Conservation (phyloP, 1,140 invertebrate genomes). For the Meteorus sp. region DNA sequence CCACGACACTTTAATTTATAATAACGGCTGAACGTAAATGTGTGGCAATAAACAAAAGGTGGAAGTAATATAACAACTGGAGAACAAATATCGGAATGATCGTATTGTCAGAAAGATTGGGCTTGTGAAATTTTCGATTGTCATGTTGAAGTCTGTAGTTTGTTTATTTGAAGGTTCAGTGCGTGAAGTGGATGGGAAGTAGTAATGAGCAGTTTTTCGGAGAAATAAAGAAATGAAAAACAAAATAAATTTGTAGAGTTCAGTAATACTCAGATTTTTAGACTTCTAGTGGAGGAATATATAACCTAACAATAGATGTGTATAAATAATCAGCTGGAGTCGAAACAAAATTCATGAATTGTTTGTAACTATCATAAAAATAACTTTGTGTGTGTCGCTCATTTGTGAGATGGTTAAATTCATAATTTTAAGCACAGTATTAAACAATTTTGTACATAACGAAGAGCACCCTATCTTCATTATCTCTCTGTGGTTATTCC, state of each 20-base stretch:
- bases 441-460: constrained; percentile 48
- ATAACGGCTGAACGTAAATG: not conserved
- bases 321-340: not conserved
- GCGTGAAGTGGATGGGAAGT: too few species aligned
- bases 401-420: constrained; percentile 17
- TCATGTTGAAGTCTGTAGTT: too few species aligned
- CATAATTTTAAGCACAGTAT: constrained; percentile 48
- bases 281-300: too few species aligned
- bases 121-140: too few species aligned
- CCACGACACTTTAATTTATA: constrained; percentile 36
- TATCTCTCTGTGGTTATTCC: constrained; percentile 20
- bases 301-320: constrained; percentile 4
- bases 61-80: too few species aligned
- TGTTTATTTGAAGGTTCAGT: too few species aligned
- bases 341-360: not conserved
- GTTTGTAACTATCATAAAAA: not conserved
- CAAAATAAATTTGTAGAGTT: too few species aligned
- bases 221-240: too few species aligned
- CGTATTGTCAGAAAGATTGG: too few species aligned
- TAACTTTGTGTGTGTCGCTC: constrained; percentile 7
- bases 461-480: constrained; percentile 17
- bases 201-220: too few species aligned
- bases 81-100: too few species aligned
- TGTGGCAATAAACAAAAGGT: constrained; percentile 6
- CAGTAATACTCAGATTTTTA: too few species aligned